These are phyloP conservation scores for Hyles lineata DNA, from an alignment of 2,888 invertebrate species.

Conservation along the genomic window DNA sequence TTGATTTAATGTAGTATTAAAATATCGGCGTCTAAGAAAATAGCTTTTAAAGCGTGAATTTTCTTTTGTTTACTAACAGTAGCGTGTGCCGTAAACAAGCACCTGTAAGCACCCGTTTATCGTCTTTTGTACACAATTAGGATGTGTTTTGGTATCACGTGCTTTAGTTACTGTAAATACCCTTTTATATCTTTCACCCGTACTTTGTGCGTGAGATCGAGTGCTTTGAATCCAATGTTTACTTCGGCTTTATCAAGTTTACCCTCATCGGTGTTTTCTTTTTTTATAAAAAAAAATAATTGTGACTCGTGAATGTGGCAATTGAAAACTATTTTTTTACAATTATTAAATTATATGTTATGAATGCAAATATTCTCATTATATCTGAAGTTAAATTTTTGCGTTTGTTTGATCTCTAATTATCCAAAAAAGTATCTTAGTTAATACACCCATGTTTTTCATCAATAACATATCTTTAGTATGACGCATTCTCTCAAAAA, in stretches of 20 bases:
- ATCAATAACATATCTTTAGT: background rate
- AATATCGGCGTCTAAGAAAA: too few species aligned
- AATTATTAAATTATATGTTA: too few species aligned
- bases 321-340: too few species aligned
- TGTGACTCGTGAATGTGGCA: too few species aligned
- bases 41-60: background rate
- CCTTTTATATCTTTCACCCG: background rate
- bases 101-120: conserved; percentile 17
- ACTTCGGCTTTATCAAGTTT: background rate
- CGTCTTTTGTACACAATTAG: conserved; percentile 11
- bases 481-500: background rate
- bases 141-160: conserved; percentile 11
- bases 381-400: too few species aligned
- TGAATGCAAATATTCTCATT: too few species aligned
- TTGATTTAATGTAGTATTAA: background rate
- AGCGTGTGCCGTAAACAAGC: conserved; percentile 3
- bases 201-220: background rate
- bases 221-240: background rate
- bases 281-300: too few species aligned
- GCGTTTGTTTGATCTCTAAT: too few species aligned
- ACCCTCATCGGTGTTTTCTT: background rate
- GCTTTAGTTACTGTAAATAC: conserved; percentile 16
- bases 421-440: too few species aligned
- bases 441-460: too few species aligned
- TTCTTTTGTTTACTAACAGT: conserved; percentile 25